Conservation (phyloP, 2,888 invertebrate species). For the Yponomeuta malinellus region DNA sequence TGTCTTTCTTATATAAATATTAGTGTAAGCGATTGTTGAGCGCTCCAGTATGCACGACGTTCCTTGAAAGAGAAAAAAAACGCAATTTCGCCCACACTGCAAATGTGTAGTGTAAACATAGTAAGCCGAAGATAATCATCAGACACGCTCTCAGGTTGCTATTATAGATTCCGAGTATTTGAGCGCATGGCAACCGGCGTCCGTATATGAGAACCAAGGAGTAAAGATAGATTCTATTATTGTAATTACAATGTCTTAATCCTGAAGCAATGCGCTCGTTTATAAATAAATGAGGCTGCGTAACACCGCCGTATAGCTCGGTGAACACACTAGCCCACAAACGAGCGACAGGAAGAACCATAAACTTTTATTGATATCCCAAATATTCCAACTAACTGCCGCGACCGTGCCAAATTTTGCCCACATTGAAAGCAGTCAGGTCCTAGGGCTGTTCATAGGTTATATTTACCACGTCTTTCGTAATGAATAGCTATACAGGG, state of each 20-base stretch:
- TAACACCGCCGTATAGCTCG: slow-evolving; percentile 26
- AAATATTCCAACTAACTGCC: slow-evolving; percentile 16
- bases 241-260: slow-evolving; percentile 3
- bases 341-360: slow-evolving; percentile 43
- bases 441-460: slow-evolving; percentile 14
- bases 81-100: background rate
- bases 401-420: slow-evolving; percentile 21
- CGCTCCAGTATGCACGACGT: background rate
- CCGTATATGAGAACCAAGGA: background rate
- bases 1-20: background rate
- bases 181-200: background rate
- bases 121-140: background rate
- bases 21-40: slow-evolving; percentile 1
- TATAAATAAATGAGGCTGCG: slow-evolving; percentile 14
- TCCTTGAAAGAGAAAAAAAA: background rate
- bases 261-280: background rate
- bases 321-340: slow-evolving; percentile 31
- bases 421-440: slow-evolving; percentile 22
- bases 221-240: slow-evolving; percentile 3
- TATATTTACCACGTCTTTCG: background rate
- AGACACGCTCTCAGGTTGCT: background rate
- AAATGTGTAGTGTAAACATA: background rate
- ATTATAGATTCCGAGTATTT: background rate
- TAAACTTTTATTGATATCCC: slow-evolving; percentile 53
- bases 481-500: background rate